phyloP scores from a whole-genome alignment of 2,113 vertebrate species.

The Symphodus melops region DNA sequence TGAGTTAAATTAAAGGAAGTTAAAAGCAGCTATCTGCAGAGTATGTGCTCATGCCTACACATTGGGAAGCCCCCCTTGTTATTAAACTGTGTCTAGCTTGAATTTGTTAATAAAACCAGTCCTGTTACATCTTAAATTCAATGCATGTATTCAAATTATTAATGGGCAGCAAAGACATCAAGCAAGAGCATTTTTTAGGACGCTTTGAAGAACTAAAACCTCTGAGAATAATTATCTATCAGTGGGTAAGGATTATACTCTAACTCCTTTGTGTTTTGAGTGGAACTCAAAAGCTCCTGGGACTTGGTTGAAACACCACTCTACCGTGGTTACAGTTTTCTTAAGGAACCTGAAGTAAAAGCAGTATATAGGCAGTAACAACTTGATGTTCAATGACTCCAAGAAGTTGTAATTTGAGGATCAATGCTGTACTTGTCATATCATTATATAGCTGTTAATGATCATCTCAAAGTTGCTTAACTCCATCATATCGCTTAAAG shows the following conservation, averaged over 20 bases:
- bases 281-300: slow-evolving; percentile 62
- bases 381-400: too few species aligned
- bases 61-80: slow-evolving; percentile 65
- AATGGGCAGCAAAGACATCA: slow-evolving; percentile 67
- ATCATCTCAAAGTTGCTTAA: too few species aligned
- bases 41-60: slow-evolving; percentile 75
- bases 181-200: slow-evolving; percentile 57
- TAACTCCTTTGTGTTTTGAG: slow-evolving; percentile 58
- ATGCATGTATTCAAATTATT: slow-evolving; percentile 65
- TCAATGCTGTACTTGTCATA: too few species aligned
- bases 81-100: slow-evolving; percentile 73
- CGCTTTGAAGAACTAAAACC: slow-evolving; percentile 66
- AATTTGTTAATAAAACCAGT: slow-evolving; percentile 76
- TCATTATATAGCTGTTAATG: too few species aligned
- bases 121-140: slow-evolving; percentile 47
- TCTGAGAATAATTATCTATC: slow-evolving; percentile 61
- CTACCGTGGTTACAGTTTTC: too few species aligned
- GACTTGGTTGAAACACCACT: not conserved
- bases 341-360: too few species aligned
- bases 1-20: not conserved
- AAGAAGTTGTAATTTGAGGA: too few species aligned
- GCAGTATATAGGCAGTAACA: too few species aligned
- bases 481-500: too few species aligned
- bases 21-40: slow-evolving; percentile 67
- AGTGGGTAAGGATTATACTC: slow-evolving; percentile 58